Percentiles rank a stretch among this genome's conserved stretches.
These are phyloP conservation scores for Scotopteryx bipunctaria DNA, from an alignment of 2,888 invertebrate species.

Conservation along the genomic window DNA sequence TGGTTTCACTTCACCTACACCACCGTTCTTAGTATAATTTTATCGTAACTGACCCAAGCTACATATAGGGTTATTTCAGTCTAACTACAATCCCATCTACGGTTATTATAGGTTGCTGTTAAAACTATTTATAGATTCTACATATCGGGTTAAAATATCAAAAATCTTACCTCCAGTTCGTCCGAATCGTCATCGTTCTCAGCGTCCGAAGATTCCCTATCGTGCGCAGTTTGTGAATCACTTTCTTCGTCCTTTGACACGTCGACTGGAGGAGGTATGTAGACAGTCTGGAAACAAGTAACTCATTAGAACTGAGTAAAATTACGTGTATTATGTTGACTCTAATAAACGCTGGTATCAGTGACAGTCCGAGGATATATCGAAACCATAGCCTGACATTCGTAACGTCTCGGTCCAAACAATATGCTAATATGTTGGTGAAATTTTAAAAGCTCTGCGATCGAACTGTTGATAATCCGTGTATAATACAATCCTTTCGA, in stretches of 20 bases:
- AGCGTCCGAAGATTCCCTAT: constrained; percentile 81
- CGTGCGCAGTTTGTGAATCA: constrained; percentile 59
- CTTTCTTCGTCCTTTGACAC: constrained; percentile 54
- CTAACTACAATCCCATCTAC: constrained; percentile 8
- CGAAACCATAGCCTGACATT: no score
- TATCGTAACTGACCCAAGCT: no score
- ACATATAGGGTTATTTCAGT: no score
- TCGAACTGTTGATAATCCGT: no score
- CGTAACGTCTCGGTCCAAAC: no score
- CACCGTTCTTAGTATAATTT: no score
- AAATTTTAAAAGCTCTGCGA: no score
- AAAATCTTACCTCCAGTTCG: constrained; percentile 81
- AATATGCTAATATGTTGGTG: no score
- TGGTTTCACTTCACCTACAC: no score
- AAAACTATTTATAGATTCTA: constrained; percentile 3
- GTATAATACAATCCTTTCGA: no score
- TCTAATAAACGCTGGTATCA: background rate
- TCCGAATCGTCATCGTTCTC: constrained; percentile 87
- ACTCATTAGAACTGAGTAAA: constrained; percentile 5
- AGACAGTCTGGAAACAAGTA: constrained; percentile 46
- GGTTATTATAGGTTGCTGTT: constrained; percentile 22
- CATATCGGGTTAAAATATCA: background rate
- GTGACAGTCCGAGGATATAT: no score
- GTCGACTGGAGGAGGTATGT: constrained; percentile 45
- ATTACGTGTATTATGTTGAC: background rate